Evolutionary conservation across 2,888 invertebrate genomes (phyloP).

Genomic region (Cheilosia urbana): DNA sequence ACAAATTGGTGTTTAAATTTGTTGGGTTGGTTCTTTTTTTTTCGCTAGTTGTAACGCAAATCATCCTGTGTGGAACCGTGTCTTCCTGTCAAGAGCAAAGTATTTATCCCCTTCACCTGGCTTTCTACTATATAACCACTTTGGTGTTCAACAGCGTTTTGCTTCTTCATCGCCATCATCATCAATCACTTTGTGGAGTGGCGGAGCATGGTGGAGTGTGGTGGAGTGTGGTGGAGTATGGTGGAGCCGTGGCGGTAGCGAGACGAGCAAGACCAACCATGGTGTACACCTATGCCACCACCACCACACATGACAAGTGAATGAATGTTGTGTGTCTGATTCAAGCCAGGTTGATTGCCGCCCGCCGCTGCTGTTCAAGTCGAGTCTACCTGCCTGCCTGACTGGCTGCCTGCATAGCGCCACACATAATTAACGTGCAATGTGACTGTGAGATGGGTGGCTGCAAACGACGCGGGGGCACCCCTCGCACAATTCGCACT

Average conservation of each 20-base stretch:
- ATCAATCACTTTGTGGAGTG: slow-evolving; percentile 69
- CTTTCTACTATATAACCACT: slow-evolving; percentile 42
- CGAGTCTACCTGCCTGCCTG: slow-evolving; percentile 40
- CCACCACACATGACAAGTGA: slow-evolving; percentile 70
- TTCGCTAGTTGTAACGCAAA: slow-evolving; percentile 40
- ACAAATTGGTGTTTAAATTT: slow-evolving; percentile 65
- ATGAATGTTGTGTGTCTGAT: slow-evolving; percentile 74
- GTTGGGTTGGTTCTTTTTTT: not conserved
- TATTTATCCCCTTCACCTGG: slow-evolving; percentile 47
- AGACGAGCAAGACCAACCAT: slow-evolving; percentile 56
- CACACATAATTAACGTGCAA: slow-evolving; percentile 72
- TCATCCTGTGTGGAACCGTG: slow-evolving; percentile 47
- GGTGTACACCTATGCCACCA: slow-evolving; percentile 68
- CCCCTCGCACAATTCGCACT: slow-evolving; percentile 58
- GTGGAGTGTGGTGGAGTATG: too few species aligned
- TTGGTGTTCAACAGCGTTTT: slow-evolving; percentile 68
- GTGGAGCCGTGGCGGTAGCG: not conserved
- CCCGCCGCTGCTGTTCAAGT: slow-evolving; percentile 37
- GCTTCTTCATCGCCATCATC: slow-evolving; percentile 73
- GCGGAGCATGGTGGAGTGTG: not conserved
- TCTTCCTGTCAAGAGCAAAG: slow-evolving; percentile 59
- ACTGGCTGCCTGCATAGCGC: slow-evolving; percentile 70
- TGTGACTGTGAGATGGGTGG: slow-evolving; percentile 13
- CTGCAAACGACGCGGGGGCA: not conserved
- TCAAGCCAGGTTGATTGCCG: slow-evolving; percentile 70